Base-by-base conservation (phyloP, 2,888 invertebrate species). In the Nymphalis polychloros region DNA sequence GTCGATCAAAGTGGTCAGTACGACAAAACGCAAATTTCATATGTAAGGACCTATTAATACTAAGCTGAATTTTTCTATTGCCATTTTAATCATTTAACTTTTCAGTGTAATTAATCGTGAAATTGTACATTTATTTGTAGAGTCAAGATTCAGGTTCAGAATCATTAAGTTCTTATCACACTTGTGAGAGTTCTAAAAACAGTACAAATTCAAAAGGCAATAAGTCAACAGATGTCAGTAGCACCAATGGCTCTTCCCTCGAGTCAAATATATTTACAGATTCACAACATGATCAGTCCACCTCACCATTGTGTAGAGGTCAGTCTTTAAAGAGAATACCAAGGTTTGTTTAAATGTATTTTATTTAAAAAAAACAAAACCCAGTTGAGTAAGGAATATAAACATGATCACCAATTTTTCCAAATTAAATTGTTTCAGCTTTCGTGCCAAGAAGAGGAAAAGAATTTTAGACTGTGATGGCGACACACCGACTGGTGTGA, bases 401-500 rank as follows among this genome's bases (percentile, higher is more conserved):
- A 41, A 8, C 1, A 41, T 41, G 10, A 41, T 41, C 1, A 49
- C 5, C 6, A n/a, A 31, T 31, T n/a, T 49, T 49, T 49, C 16
- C 5, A 7, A 27, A 17, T 5, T 7, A 16, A 16, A 27, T 27
- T 27, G 7, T 53, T 27, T 27, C 13, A 41, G 57, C 57, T 93
- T 88, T 76, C 91, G 94, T 73, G 93, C 93, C 17, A 93, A 94
- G 78, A 95, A 94, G 78, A 91, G 95, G 61, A 95, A 94, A 76
- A 89, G 94, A 70, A 93, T 94, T 80, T 77, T 94, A 59, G 93
- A 92, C 48, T 89, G 87, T 46, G 93, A 92, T 50, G 86, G 86
- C 46, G 91, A 90, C 46, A 91, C 89, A 8, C 90, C 92, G 0
- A 90, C 91, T 3, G 89, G 91, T 47, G 88, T 92, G 2, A 87